A percentile compares a stretch with the other conserved stretches of the same genome.
Evolutionary conservation across 2,888 invertebrate genomes (phyloP).

Genomic region (Ryuthela nishihirai): DNA sequence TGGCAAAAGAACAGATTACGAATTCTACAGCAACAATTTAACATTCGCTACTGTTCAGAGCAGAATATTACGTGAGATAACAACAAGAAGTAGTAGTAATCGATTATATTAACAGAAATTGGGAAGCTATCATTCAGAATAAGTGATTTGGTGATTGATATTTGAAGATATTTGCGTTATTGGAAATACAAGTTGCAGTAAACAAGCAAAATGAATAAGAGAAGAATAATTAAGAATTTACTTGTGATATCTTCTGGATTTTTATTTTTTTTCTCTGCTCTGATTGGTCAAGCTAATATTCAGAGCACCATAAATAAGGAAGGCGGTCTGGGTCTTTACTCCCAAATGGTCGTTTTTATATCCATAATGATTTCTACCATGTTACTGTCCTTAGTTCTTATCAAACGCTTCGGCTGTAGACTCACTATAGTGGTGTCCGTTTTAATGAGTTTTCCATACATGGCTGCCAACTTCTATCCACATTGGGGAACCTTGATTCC

Average conservation of each 20-base stretch:
- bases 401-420: constrained; percentile 89
- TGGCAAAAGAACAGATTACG: too few species aligned
- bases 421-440: constrained; percentile 91
- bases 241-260: constrained; percentile 85
- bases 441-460: constrained; percentile 90
- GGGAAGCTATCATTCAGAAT: too few species aligned
- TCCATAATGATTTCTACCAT: constrained; percentile 94
- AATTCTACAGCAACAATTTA: too few species aligned
- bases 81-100: too few species aligned
- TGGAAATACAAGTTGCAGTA: too few species aligned
- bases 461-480: constrained; percentile 89
- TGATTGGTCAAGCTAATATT: constrained; percentile 89
- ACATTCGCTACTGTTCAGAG: too few species aligned
- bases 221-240: constrained; percentile 80
- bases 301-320: constrained; percentile 85
- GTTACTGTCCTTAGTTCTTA: constrained; percentile 88
- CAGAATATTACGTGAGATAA: too few species aligned
- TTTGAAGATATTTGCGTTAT: too few species aligned
- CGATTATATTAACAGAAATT: too few species aligned
- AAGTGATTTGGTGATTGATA: too few species aligned
- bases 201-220: constrained; percentile 49
- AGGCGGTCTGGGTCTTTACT: constrained; percentile 84
- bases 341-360: constrained; percentile 84
- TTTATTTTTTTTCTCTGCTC: constrained; percentile 94
- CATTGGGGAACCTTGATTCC: constrained; percentile 79